These are phyloP conservation scores for Oithona nana DNA, from an alignment of 2,888 invertebrate genomes.

Conservation along the genomic window DNA sequence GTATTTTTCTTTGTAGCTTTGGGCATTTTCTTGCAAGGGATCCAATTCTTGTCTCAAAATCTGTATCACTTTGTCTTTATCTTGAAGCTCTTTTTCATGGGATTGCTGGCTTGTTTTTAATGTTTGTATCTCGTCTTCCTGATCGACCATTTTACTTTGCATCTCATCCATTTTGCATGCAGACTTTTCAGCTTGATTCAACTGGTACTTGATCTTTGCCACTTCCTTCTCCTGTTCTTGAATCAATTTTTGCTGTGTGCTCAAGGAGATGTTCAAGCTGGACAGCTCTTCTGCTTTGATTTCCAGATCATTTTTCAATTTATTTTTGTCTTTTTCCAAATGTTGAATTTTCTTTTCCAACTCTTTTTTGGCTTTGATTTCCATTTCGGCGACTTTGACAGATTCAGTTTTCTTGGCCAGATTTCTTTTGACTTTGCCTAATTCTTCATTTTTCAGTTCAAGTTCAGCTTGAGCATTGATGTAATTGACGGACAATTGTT, in stretches of 20 bases:
- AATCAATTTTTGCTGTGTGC: background rate
- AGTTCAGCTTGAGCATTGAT: slow-evolving; percentile 1
- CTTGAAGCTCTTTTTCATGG: background rate
- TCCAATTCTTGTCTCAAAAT: background rate
- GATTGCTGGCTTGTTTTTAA: background rate
- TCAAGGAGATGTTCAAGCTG: background rate
- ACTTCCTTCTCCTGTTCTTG: background rate
- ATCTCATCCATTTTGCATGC: background rate
- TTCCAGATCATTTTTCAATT: background rate
- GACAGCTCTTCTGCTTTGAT: background rate
- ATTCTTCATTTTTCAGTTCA: background rate
- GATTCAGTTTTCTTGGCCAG: background rate
- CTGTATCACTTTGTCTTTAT: background rate
- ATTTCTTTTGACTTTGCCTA: background rate
- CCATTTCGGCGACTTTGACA: background rate
- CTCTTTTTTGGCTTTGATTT: background rate
- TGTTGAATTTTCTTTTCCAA: background rate
- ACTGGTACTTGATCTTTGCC: background rate
- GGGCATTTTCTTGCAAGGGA: background rate
- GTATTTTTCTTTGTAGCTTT: slow-evolving; percentile 20
- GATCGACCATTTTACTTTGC: background rate
- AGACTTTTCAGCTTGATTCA: background rate
- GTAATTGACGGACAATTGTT: background rate
- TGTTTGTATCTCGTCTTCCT: background rate
- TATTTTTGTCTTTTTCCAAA: background rate